Evolutionary conservation across 1,140 invertebrate species (phyloP).

Genomic region (Apis cerana): DNA sequence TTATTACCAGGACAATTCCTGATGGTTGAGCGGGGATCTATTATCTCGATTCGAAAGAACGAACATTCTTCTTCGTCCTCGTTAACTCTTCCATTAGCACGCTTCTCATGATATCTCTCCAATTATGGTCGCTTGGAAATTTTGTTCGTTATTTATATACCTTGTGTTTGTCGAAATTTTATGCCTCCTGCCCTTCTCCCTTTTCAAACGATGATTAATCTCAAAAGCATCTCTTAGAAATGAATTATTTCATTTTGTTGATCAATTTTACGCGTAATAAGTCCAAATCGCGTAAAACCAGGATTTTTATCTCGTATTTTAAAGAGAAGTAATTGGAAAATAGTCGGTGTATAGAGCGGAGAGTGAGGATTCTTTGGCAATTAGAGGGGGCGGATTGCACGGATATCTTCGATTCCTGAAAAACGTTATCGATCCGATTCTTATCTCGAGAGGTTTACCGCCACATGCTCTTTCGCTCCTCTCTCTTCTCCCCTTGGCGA

Average conservation of each 20-base stretch:
- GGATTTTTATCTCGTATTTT: too few relatives aligned
- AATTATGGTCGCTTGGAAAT: too few relatives aligned
- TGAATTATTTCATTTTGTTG: too few relatives aligned
- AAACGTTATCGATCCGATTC: neutral
- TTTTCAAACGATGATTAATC: too few relatives aligned
- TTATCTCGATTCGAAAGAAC: conserved; percentile 9
- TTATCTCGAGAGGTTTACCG: neutral
- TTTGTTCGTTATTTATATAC: too few relatives aligned
- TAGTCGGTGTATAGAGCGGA: conserved; percentile 14
- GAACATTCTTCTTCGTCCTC: neutral
- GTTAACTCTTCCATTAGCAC: neutral
- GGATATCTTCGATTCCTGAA: neutral
- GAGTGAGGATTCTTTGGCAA: conserved; percentile 41
- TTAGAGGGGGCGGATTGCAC: neutral
- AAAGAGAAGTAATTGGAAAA: conserved; percentile 1
- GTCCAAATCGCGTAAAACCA: too few relatives aligned
- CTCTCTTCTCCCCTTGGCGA: neutral
- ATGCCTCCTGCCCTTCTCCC: too few relatives aligned
- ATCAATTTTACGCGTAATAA: too few relatives aligned
- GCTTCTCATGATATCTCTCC: too few relatives aligned
- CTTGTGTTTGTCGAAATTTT: too few relatives aligned
- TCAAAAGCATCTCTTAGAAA: too few relatives aligned
- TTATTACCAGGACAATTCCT: neutral
- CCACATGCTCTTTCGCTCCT: neutral
- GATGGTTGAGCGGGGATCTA: neutral